A percentile compares a stretch with the other conserved stretches of the same genome.
Evolutionary conservation across 2,888 invertebrate genomes (phyloP).

Genomic region (Aelia acuminata): DNA sequence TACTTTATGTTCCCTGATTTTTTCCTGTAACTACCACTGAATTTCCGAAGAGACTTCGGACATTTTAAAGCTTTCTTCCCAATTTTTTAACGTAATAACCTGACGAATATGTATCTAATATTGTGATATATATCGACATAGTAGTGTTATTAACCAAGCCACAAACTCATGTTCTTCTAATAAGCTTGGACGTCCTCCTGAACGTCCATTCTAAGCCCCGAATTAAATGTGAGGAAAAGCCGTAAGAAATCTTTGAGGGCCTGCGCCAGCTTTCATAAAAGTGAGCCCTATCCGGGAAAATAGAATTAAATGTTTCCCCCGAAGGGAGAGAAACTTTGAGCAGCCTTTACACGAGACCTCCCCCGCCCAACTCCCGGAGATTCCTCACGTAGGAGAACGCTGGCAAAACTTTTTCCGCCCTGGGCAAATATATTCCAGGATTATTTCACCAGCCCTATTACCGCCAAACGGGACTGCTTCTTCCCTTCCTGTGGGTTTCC

Average conservation of each 20-base stretch:
- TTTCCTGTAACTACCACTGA: no score
- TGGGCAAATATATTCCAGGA: not conserved
- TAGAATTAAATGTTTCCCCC: constrained; percentile 16
- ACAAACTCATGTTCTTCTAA: not conserved
- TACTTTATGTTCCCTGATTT: no score
- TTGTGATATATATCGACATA: no score
- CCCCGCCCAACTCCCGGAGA: not conserved
- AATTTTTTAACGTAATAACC: no score
- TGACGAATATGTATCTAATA: no score
- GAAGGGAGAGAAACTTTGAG: not conserved
- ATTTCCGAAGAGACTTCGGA: no score
- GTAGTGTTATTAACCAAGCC: no score
- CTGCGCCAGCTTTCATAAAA: constrained; percentile 5
- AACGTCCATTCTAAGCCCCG: not conserved
- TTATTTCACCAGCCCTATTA: constrained; percentile 11
- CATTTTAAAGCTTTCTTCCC: no score
- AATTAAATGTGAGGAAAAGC: not conserved
- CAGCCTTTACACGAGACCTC: not conserved
- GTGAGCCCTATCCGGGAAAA: not conserved
- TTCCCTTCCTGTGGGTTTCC: not conserved
- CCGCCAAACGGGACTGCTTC: not conserved
- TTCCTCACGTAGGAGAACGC: constrained; percentile 13
- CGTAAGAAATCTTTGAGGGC: not conserved
- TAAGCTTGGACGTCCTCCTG: not conserved
- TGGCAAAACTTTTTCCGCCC: not conserved